Evolutionary conservation across 2,797 vertebrate genomes (phyloP).

Genomic region (Sylvia borin): DNA sequence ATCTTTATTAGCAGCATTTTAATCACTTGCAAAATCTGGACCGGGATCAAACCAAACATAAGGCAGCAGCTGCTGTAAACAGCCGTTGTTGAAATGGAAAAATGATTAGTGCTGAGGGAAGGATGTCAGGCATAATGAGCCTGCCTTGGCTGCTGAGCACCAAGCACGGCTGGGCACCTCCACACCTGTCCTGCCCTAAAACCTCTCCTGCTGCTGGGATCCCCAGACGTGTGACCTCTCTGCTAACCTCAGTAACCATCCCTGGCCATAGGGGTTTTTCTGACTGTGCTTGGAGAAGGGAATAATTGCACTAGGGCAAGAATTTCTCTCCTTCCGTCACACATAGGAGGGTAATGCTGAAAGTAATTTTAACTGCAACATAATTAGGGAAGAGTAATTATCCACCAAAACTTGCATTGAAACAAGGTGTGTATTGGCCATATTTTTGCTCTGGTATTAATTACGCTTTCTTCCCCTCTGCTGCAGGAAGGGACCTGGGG

Average conservation of each 20-base stretch:
- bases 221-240: not conserved
- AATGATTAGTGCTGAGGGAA: slow-evolving; percentile 48
- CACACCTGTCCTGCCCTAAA: fast-evolving
- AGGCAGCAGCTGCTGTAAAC: slow-evolving; percentile 68
- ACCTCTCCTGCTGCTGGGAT: not conserved
- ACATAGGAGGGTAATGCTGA: fast-evolving
- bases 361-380: not conserved
- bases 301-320: fast-evolving
- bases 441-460: not conserved
- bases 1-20: slow-evolving; percentile 71
- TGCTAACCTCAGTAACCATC: fast-evolving
- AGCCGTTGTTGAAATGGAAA: slow-evolving; percentile 66
- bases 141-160: not conserved
- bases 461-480: not conserved
- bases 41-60: slow-evolving; percentile 57
- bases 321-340: not conserved
- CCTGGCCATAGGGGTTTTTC: not conserved
- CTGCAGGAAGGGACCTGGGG: not conserved
- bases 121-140: slow-evolving; percentile 28
- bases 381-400: not conserved
- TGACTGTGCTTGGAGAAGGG: not conserved
- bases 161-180: fast-evolving
- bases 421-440: not conserved
- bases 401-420: not conserved
- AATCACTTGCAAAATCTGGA: slow-evolving; percentile 69